Base-by-base conservation (phyloP, 2,113 vertebrate species). In the Rafetus swinhoei region DNA sequence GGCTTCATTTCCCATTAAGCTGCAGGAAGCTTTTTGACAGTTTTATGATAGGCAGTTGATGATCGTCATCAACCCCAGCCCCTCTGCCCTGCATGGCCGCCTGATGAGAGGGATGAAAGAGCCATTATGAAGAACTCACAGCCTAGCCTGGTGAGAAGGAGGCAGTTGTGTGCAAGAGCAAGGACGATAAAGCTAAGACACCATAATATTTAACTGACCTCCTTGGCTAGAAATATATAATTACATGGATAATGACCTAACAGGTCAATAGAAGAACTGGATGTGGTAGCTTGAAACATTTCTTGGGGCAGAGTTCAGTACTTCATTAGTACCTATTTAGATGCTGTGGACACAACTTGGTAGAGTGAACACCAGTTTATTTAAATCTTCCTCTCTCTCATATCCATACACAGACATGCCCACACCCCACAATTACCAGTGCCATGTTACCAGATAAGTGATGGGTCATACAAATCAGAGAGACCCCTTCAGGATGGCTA, bases 1-100 rank as follows among this genome's bases (percentile, higher is more conserved):
- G 81, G 79, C 85, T 80, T 92, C 35, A 87, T 92, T 92, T 87
- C 74, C 85, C 59, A 90, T 87, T 93, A 83, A 90, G 76, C 85
- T 84, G 69, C 74, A 87, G 85, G 90, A 54, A 69, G 79, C 59
- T 87, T 84, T 93, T 88, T 80, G 87, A 86, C 57, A 65, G 74
- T 87, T 86, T 90, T 93, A 83, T 86, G 55, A 90, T 83, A 35
- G 39, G 45, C 72, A 62, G 59, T 69, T 83, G 81, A 93, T 81
- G 50, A 60, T 65, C 54, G 80, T 88, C 84, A 85, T 72, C 19
- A n/a, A 15, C 77, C 65, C 54, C 19, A n/a, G 56, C 56, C 27
- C 52, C 55, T 9, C 74, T 81, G 74, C 22, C 52, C 29, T 91
- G 50, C 50, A 55, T 77, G 57, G 50, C 82, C 21, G 14, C 77